These are phyloP conservation scores for Noctuana brunneofusca DNA, from an alignment of 2,888 invertebrate species.

Conservation along the genomic window DNA sequence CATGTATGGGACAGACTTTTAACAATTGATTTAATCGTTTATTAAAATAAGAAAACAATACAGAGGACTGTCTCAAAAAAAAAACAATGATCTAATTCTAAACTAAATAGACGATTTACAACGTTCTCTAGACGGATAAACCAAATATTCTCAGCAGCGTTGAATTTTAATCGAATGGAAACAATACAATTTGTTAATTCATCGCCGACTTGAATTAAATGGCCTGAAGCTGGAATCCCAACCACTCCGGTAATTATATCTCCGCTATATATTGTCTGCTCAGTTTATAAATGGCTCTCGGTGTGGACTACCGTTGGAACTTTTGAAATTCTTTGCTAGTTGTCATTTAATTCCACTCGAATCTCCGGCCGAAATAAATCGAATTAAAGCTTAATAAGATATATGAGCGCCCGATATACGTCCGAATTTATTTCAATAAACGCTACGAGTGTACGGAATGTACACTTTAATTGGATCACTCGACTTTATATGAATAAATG, in stretches of 20 bases:
- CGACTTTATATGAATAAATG: conserved; percentile 12
- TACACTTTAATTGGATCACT: conserved; percentile 25
- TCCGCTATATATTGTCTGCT: conserved; percentile 5
- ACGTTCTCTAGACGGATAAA: neutral
- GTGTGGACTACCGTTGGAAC: neutral
- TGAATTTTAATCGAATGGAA: conserved; percentile 3
- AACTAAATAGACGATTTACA: neutral
- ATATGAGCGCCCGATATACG: conserved; percentile 28
- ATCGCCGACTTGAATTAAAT: conserved; percentile 3
- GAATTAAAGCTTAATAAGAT: conserved; percentile 30
- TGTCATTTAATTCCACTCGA: conserved; percentile 20
- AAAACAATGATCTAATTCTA: too few relatives aligned
- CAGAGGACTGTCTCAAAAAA: too few relatives aligned
- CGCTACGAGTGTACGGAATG: conserved; percentile 1
- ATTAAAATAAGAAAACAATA: too few relatives aligned
- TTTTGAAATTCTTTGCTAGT: conserved; percentile 22
- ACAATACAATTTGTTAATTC: conserved; percentile 6
- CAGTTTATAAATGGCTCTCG: neutral
- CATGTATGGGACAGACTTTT: too few relatives aligned
- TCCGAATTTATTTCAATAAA: conserved; percentile 28
- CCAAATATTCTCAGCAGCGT: neutral
- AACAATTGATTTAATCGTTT: too few relatives aligned
- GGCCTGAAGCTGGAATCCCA: neutral
- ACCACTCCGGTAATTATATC: conserved; percentile 16
- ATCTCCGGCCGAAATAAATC: conserved; percentile 21